Percentiles rank a stretch among this genome's conserved stretches.
These are phyloP conservation scores for Hipparchia sbordonii DNA, from an alignment of 2,888 invertebrate species.

Conservation along the genomic window DNA sequence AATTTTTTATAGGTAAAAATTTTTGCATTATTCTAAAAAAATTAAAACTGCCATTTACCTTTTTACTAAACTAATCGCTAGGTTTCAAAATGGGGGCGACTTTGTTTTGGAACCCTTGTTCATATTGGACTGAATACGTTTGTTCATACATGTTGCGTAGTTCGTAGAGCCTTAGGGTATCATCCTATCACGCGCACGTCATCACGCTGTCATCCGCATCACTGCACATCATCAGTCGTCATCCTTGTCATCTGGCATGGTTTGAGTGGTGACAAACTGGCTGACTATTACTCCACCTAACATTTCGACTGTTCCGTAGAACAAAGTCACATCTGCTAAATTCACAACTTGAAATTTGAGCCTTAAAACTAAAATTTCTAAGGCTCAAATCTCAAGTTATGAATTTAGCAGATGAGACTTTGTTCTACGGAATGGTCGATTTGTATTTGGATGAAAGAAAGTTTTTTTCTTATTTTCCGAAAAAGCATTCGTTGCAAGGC, in stretches of 20 bases:
- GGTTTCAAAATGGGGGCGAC: constrained; percentile 43
- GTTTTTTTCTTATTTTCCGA: constrained; percentile 5
- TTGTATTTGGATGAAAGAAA: constrained; percentile 8
- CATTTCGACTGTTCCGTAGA: no score
- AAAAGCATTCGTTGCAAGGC: no score
- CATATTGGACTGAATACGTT: constrained; percentile 59
- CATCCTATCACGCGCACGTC: constrained; percentile 50
- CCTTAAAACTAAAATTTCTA: no score
- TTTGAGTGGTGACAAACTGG: constrained; percentile 76
- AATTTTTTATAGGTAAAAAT: constrained; percentile 71
- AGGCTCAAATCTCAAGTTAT: no score
- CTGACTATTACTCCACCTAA: constrained; percentile 44
- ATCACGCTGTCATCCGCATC: constrained; percentile 77
- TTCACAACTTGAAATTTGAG: no score
- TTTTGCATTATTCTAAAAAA: constrained; percentile 66
- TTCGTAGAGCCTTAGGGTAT: constrained; percentile 47
- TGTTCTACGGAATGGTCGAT: no score
- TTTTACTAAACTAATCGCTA: constrained; percentile 53
- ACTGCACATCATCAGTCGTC: constrained; percentile 61
- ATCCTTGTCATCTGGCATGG: constrained; percentile 73
- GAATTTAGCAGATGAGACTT: no score
- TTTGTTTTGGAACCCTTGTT: constrained; percentile 38
- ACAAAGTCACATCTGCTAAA: no score
- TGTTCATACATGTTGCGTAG: constrained; percentile 66
- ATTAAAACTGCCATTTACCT: constrained; percentile 75